A percentile compares a stretch with the other conserved stretches of the same genome.
Evolutionary conservation across 2,797 vertebrate species (phyloP).

Genomic region (Etheostoma perlongum): DNA sequence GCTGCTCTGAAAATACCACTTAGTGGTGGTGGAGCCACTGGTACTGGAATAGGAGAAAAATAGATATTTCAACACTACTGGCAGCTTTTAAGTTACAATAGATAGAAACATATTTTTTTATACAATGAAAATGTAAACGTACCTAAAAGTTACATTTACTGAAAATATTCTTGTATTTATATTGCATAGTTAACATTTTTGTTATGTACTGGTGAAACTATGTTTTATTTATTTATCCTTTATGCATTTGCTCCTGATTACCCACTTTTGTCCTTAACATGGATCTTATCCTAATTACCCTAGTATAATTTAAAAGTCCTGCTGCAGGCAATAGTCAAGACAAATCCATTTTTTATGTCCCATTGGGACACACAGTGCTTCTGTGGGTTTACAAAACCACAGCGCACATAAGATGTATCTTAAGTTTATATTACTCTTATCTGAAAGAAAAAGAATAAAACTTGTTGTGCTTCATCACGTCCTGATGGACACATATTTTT

Average conservation of each 20-base stretch:
- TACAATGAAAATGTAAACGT: background rate
- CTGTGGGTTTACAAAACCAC: background rate
- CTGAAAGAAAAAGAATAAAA: background rate
- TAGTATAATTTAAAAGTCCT: slow-evolving; percentile 28
- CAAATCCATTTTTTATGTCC: slow-evolving; percentile 30
- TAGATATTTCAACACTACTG: background rate
- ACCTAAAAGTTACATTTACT: background rate
- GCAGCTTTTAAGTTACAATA: background rate
- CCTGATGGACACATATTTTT: background rate
- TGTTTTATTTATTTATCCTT: background rate
- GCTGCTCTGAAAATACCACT: background rate
- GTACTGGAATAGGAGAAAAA: background rate
- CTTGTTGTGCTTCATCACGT: background rate
- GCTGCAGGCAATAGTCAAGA: slow-evolving; percentile 27
- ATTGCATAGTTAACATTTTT: background rate
- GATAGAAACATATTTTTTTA: background rate
- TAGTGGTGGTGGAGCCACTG: too few relatives aligned
- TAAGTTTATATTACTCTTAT: background rate
- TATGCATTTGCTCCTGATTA: slow-evolving; percentile 19
- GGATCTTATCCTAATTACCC: slow-evolving; percentile 23
- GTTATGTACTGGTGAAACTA: background rate
- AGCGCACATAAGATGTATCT: background rate
- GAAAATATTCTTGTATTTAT: background rate
- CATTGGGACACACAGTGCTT: background rate
- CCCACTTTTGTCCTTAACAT: slow-evolving; percentile 27